Evolutionary conservation across 2,113 vertebrate genomes (phyloP).

Genomic region (Callospermophilus lateralis): DNA sequence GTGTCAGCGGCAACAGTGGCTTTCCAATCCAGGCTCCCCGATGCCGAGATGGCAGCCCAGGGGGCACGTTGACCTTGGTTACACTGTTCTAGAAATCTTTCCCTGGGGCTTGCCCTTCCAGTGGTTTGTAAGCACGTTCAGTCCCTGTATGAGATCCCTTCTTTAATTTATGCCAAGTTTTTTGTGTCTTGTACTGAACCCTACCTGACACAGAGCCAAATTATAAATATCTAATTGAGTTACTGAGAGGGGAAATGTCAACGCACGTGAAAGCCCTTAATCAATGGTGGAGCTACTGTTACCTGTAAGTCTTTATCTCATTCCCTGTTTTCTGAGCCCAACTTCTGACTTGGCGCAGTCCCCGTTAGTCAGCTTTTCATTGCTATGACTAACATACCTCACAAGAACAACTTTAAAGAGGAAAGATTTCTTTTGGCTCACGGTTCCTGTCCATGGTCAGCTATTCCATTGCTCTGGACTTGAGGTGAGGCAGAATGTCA

Average conservation of each 20-base stretch:
- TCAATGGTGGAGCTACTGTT: not conserved
- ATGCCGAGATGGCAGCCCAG: not conserved
- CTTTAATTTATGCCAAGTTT: constrained; percentile 32
- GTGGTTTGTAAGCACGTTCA: not conserved
- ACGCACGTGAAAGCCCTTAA: not conserved
- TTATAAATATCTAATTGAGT: constrained; percentile 8
- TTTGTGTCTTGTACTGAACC: not conserved
- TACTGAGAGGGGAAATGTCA: constrained; percentile 9
- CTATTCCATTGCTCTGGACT: too few species aligned
- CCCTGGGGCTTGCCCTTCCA: not conserved
- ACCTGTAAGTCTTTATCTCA: not conserved
- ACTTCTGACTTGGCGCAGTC: not conserved
- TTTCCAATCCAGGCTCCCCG: not conserved
- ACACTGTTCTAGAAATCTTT: not conserved
- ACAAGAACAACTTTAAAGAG: too few species aligned
- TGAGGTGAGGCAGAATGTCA: too few species aligned
- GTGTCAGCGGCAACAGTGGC: not conserved
- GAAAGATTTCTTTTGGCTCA: too few species aligned
- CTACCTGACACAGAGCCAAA: constrained; percentile 27
- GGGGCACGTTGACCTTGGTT: not conserved
- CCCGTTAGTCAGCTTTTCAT: too few species aligned
- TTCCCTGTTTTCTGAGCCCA: not conserved
- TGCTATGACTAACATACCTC: too few species aligned
- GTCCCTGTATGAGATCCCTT: constrained; percentile 25
- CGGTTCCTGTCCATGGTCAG: too few species aligned